A percentile compares a stretch with the other conserved stretches of the same genome.
Evolutionary conservation across 2,113 vertebrate genomes (phyloP).

Genomic region (Vulpes ferrilata): DNA sequence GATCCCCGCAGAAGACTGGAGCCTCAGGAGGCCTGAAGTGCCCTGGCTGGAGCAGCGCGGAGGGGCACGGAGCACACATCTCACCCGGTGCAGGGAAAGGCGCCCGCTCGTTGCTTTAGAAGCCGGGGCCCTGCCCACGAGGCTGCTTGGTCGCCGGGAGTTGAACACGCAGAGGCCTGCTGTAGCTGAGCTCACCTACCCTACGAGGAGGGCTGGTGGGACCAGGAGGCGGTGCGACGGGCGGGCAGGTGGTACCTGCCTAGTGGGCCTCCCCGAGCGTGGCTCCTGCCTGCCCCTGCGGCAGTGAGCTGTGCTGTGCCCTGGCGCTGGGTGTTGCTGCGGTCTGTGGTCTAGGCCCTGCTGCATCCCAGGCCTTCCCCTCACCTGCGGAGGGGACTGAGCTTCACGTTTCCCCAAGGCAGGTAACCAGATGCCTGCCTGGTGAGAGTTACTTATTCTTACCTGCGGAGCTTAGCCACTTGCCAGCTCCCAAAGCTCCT

Average conservation of each 20-base stretch:
- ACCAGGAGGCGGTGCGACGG: rapidly evolving
- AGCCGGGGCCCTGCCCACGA: background rate
- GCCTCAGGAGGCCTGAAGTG: background rate
- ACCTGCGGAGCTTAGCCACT: background rate
- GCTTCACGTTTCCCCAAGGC: background rate
- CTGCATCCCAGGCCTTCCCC: background rate
- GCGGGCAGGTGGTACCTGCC: background rate
- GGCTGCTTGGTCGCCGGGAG: background rate
- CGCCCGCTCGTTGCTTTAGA: background rate
- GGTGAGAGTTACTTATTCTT: background rate
- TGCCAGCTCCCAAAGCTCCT: background rate
- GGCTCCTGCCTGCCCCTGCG: too few species aligned
- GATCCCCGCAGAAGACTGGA: background rate
- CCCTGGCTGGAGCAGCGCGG: background rate
- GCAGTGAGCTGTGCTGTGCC: background rate
- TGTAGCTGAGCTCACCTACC: background rate
- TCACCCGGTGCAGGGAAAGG: rapidly evolving
- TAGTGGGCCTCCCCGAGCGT: background rate
- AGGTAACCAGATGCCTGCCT: background rate
- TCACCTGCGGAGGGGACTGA: background rate
- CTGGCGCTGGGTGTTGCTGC: too few species aligned
- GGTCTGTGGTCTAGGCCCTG: background rate
- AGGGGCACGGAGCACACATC: background rate
- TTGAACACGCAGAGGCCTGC: background rate
- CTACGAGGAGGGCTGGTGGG: background rate